These are phyloP conservation scores for Beaufortia kweichowensis DNA, from an alignment of 2,113 vertebrate species.

Conservation along the genomic window DNA sequence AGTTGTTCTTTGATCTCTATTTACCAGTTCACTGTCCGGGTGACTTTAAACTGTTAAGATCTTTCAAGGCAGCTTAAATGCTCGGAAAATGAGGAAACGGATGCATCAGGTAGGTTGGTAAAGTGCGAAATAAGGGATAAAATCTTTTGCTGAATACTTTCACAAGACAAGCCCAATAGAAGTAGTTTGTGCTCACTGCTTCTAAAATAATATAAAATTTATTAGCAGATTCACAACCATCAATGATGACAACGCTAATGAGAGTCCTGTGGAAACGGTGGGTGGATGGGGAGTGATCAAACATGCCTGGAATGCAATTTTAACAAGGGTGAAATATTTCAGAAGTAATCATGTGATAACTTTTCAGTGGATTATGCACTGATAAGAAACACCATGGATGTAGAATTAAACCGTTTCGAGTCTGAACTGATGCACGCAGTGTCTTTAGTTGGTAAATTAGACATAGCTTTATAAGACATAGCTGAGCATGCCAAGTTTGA, in stretches of 20 bases:
- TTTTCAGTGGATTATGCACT: constrained; percentile 52
- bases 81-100: neutral
- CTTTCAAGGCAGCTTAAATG: neutral
- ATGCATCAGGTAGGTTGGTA: neutral
- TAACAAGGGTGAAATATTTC: constrained; percentile 55
- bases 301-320: constrained; percentile 69
- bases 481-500: neutral
- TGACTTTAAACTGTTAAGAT: constrained; percentile 19
- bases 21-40: constrained; percentile 22
- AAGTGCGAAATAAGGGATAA: too few relatives aligned
- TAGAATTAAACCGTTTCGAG: neutral
- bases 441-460: neutral
- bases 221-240: neutral
- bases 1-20: constrained; percentile 19
- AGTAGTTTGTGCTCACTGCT: too few relatives aligned
- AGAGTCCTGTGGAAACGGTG: constrained; percentile 48
- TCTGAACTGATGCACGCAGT: neutral
- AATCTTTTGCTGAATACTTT: neutral
- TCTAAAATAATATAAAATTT: neutral
- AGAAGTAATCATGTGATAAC: constrained; percentile 66
- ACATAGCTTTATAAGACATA: neutral
- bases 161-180: neutral
- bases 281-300: constrained; percentile 53
- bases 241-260: neutral
- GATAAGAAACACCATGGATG: neutral